A percentile compares a stretch with the other conserved stretches of the same genome.
phyloP scores from a whole-genome alignment of 2,888 invertebrate species.

The Belgica antarctica region DNA sequence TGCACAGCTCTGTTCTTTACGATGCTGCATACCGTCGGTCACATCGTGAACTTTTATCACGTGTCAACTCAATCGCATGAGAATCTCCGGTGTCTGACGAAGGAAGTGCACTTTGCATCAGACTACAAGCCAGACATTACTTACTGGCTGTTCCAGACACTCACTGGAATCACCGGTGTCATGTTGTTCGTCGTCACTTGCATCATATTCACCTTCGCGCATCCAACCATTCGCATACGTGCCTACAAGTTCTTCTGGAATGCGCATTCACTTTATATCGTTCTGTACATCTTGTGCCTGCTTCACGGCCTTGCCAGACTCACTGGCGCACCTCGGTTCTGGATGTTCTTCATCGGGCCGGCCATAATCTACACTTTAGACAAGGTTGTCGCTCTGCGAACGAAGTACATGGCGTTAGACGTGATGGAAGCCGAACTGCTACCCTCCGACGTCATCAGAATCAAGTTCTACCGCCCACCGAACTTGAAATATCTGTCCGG shows the following conservation, averaged over 20 bases:
- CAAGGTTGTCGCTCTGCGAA: conserved; percentile 86
- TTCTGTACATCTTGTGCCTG: conserved; percentile 79
- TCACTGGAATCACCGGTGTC: conserved; percentile 87
- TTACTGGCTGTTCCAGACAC: conserved; percentile 93
- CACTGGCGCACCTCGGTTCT: conserved; percentile 88
- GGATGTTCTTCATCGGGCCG: conserved; percentile 91
- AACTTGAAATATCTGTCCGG: conserved; percentile 91
- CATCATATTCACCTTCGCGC: conserved; percentile 94
- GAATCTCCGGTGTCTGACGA: conserved; percentile 86
- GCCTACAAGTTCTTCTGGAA: conserved; percentile 96
- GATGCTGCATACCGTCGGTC: conserved; percentile 86
- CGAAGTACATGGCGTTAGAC: conserved; percentile 87
- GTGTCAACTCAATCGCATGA: conserved; percentile 93
- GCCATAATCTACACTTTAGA: conserved; percentile 86
- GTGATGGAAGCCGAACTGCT: conserved; percentile 90
- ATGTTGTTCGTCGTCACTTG: conserved; percentile 86
- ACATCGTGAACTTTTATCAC: conserved; percentile 96
- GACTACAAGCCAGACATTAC: conserved; percentile 92
- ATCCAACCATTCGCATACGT: conserved; percentile 85
- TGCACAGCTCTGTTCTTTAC: conserved; percentile 93
- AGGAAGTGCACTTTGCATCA: conserved; percentile 90
- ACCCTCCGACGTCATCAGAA: conserved; percentile 91
- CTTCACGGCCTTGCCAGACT: conserved; percentile 88
- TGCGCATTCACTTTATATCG: conserved; percentile 84
- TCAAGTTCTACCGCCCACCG: conserved; percentile 92